Evolutionary conservation across 2,888 invertebrate genomes (phyloP).

Genomic region (Apocheima hispidaria): DNA sequence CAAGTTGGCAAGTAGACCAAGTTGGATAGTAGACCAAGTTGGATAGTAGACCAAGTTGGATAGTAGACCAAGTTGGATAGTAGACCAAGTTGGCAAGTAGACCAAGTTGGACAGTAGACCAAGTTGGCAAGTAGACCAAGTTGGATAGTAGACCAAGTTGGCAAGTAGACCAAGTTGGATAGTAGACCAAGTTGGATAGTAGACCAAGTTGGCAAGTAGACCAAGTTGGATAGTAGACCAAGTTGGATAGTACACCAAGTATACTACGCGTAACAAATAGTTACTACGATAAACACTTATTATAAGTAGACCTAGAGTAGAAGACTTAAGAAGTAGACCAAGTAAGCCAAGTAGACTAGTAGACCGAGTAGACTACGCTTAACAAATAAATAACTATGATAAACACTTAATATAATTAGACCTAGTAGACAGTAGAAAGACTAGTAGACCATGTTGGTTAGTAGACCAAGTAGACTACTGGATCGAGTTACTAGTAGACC

Average conservation of each 20-base stretch:
- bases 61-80: no score
- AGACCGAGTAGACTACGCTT: neutral
- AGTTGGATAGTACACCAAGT: neutral
- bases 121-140: neutral
- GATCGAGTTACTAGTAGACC: no score
- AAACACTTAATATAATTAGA: neutral
- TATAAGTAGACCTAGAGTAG: no score
- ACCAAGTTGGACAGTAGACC: no score
- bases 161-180: neutral
- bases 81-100: no score
- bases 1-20: no score
- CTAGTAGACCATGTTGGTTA: neutral
- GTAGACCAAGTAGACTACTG: neutral
- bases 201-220: neutral
- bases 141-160: neutral
- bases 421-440: neutral
- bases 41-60: no score
- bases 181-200: neutral
- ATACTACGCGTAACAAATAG: no score
- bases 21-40: no score
- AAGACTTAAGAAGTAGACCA: neutral
- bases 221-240: neutral
- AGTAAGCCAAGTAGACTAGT: slow-evolving; percentile 1
- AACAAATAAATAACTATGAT: no score
- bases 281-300: no score